phyloP scores from a whole-genome alignment of 2,113 vertebrate species.

The Bucco capensis region DNA sequence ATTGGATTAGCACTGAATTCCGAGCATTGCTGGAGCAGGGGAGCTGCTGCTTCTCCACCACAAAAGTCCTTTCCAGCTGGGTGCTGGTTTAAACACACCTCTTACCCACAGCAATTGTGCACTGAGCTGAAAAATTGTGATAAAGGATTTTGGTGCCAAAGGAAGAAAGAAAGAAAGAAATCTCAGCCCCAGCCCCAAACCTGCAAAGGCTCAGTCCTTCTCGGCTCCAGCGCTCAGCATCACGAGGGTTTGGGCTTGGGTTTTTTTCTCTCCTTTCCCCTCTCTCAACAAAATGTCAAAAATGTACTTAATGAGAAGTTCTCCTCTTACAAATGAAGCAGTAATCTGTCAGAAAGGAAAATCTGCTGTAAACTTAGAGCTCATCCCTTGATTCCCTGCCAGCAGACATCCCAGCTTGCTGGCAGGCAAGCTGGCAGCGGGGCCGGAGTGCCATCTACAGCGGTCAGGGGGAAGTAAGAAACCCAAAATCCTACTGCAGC shows the following conservation, averaged over 20 bases:
- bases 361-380: slow-evolving; percentile 33
- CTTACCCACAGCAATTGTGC: background rate
- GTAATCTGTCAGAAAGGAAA: slow-evolving; percentile 55
- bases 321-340: slow-evolving; percentile 43
- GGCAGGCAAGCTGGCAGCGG: background rate
- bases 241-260: background rate
- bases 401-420: background rate
- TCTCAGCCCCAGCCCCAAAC: background rate
- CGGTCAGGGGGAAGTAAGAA: background rate
- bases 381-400: slow-evolving; percentile 19
- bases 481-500: background rate
- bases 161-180: background rate
- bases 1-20: background rate
- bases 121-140: background rate
- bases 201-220: fast-evolving
- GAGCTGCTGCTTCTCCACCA: background rate
- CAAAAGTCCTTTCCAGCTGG: background rate
- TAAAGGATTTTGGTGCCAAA: background rate
- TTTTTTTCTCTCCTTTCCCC: too few species aligned
- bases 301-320: slow-evolving; percentile 47
- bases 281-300: slow-evolving; percentile 20
- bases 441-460: slow-evolving; percentile 51
- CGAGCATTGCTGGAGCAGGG: fast-evolving
- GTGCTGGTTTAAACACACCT: background rate
- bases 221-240: background rate